These are phyloP conservation scores for Poeciliopsis gracilis DNA, from an alignment of 2,797 vertebrate species.

Conservation along the genomic window DNA sequence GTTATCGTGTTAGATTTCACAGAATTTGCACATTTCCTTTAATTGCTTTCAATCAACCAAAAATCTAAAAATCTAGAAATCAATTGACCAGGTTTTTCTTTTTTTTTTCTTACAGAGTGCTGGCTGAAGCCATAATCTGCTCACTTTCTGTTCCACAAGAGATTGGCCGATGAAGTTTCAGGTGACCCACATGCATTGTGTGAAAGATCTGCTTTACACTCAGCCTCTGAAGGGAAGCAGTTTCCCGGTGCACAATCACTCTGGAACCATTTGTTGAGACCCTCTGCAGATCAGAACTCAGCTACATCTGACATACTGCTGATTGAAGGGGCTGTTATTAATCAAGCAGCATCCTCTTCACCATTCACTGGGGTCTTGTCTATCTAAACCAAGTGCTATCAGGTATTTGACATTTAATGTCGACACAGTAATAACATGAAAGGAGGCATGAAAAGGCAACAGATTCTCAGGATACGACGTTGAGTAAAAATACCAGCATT, in stretches of 20 bases:
- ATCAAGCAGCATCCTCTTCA: neutral
- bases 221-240: neutral
- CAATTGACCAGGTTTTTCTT: neutral
- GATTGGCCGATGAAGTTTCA: neutral
- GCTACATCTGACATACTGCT: neutral
- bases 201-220: neutral
- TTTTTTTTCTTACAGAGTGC: neutral
- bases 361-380: neutral
- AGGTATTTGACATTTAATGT: neutral
- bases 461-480: neutral
- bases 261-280: neutral
- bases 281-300: neutral
- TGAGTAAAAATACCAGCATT: neutral
- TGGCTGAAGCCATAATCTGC: neutral
- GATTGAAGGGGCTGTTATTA: neutral
- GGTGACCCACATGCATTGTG: neutral
- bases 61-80: neutral
- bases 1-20: neutral
- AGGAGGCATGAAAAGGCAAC: neutral
- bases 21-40: neutral
- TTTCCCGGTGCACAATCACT: neutral
- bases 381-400: neutral
- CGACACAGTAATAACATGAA: neutral
- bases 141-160: neutral
- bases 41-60: neutral